Base-by-base conservation (phyloP, 2,797 vertebrate genomes). In the Enteromius thamalakanensis region DNA sequence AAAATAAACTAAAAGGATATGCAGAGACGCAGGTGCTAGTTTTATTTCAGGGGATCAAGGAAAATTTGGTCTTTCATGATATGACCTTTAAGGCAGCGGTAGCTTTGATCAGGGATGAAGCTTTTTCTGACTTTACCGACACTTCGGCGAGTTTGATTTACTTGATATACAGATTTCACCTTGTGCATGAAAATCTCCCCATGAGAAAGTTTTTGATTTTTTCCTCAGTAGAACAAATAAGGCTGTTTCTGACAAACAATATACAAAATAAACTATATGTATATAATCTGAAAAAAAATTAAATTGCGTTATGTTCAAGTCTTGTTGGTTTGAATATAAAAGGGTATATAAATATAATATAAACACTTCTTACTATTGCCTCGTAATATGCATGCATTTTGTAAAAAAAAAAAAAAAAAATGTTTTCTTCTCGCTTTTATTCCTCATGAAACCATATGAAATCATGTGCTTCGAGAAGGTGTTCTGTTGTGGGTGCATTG, bases 21-120 rank as follows among this genome's bases (percentile, higher is more conserved):
- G n/a, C 34, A 77, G 75, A 77, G 75, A 47, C 6, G 11, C 40
- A 32, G 75, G 55, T 77, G 75, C 55, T 64, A 77, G 40, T 32
- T 47, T 64, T 47, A 77, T 77, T 64, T 77, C 75, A 32, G 26
- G 60, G 45, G 75, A 47, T 77, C 58, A 62, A 64, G 23, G 23
- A 32, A 47, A 45, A 64, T 64, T 8, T 29, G 26, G 10, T 81
- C 45, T 81, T 62, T 49, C 40, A 62, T 81, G 69, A 47, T 72
- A 34, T 72, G 53, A 81, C 53, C 26, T 62, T 64, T 23, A 62
- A 49, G 47, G 26, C 55, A 62, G 55, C 40, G 14, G 26, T 34
- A 55, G 42, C 26, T 62, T 72, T 72, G 69, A 26, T 72, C 23
- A 49, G 21, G 21, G 42, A 81, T 72, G 21, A 62, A 49, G 26